phyloP scores from a whole-genome alignment of 2,797 vertebrate species.

The Pyrocephalus nanus region DNA sequence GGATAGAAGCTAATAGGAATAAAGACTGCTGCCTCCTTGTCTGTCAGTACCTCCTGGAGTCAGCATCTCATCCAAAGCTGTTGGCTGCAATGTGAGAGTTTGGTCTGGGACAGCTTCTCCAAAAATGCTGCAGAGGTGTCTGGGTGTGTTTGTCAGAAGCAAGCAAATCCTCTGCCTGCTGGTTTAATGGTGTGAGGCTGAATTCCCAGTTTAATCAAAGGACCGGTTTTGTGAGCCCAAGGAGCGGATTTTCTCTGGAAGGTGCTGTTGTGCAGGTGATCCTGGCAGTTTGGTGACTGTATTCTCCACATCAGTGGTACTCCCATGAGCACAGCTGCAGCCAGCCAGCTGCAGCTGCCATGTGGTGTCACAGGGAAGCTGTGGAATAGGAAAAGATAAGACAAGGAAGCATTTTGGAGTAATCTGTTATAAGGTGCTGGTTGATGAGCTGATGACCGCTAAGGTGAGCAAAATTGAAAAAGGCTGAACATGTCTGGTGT shows the following conservation, averaged over 20 bases:
- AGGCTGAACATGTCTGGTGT: neutral
- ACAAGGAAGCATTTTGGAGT: neutral
- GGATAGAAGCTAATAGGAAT: neutral
- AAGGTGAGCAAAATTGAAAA: neutral
- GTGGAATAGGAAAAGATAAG: neutral
- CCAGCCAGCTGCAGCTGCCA: neutral
- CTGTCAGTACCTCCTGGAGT: neutral
- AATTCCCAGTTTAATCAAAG: neutral
- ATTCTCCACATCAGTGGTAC: fast-evolving
- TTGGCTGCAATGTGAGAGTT: neutral
- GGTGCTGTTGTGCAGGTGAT: neutral
- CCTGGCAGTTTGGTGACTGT: neutral
- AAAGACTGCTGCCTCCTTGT: neutral
- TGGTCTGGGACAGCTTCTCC: neutral
- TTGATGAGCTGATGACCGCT: neutral
- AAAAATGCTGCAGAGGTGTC: neutral
- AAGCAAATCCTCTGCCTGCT: neutral
- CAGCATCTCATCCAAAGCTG: neutral
- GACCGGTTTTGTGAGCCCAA: neutral
- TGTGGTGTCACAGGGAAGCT: neutral
- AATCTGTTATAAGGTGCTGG: neutral
- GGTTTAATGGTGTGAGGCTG: neutral
- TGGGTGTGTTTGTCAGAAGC: neutral
- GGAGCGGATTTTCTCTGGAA: neutral
- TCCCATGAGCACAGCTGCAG: neutral